Conservation (phyloP, 2,797 vertebrate species). For the Tokudaia tokunoshimensis region DNA sequence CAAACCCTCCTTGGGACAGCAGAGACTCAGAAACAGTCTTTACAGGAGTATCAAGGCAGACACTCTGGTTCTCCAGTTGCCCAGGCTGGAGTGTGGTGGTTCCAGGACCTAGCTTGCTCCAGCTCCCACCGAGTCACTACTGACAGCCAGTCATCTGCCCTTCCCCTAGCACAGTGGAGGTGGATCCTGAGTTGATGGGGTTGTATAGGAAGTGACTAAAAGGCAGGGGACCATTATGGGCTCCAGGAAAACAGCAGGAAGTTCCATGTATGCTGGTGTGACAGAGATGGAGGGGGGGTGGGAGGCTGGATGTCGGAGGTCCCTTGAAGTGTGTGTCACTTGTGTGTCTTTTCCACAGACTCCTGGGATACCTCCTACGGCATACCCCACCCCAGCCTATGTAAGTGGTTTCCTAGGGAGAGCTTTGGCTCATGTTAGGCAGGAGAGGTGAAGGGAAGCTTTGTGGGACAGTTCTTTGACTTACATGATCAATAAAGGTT, state of each 20-base stretch:
- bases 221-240: neutral
- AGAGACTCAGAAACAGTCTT: neutral
- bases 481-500: neutral
- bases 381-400: neutral
- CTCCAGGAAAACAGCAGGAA: neutral
- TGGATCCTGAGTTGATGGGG: neutral
- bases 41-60: neutral
- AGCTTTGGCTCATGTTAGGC: neutral
- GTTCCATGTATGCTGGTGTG: no score
- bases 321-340: neutral
- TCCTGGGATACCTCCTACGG: neutral
- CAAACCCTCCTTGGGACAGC: neutral
- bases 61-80: neutral
- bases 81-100: neutral
- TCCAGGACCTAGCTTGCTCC: neutral
- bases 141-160: neutral
- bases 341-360: constrained; percentile 61
- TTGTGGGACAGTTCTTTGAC: neutral
- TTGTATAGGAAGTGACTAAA: neutral
- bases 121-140: neutral
- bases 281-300: neutral
- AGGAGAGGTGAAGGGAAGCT: neutral
- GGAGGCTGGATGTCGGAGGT: rapidly evolving
- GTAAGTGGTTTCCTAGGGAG: constrained; percentile 62
- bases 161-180: rapidly evolving